A percentile compares a stretch with the other conserved stretches of the same genome.
Conservation (phyloP, 2,113 vertebrate species). For the Zosterops pallidus region DNA sequence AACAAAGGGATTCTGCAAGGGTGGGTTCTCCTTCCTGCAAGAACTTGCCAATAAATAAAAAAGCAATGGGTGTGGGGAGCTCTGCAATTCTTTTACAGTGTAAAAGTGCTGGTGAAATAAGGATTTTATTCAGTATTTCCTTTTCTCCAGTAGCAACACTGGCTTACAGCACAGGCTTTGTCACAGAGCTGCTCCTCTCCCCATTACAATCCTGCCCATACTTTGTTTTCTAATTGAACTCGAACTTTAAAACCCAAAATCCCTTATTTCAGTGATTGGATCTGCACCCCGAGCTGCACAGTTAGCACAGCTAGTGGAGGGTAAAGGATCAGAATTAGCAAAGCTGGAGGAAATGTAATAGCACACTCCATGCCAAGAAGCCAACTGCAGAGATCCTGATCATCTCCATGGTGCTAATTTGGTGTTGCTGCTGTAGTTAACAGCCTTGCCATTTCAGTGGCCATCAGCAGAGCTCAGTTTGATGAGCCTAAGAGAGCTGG, state of each 20-base stretch:
- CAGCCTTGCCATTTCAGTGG: not conserved
- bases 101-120: not conserved
- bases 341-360: not conserved
- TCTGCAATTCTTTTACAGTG: not conserved
- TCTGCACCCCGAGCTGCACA: not conserved
- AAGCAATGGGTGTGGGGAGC: not conserved
- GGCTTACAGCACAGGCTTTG: not conserved
- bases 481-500: not conserved
- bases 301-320: not conserved
- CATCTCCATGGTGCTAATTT: not conserved
- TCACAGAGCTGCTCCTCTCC: not conserved
- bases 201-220: not conserved
- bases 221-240: not conserved
- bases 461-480: not conserved
- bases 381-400: not conserved
- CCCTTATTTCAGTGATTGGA: not conserved
- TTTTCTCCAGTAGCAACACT: not conserved
- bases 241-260: not conserved
- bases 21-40: not conserved
- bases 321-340: not conserved
- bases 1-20: not conserved
- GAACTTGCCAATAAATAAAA: not conserved
- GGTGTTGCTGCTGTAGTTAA: not conserved
- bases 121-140: not conserved
- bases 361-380: not conserved